These are phyloP conservation scores for Stenoptilia bipunctidactyla DNA, from an alignment of 2,888 invertebrate species.

Conservation along the genomic window DNA sequence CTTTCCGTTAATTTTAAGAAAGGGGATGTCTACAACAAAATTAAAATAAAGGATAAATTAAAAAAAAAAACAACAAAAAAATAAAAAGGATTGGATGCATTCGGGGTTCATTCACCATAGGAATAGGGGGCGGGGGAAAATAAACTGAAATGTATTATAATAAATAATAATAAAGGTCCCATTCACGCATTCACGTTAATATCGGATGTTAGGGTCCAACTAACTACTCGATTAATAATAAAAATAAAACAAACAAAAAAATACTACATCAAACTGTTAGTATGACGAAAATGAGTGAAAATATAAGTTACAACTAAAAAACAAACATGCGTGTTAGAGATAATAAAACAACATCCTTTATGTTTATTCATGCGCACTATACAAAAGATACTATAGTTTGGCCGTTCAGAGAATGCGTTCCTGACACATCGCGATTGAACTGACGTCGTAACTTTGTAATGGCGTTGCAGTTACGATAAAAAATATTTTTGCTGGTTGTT, in stretches of 20 bases:
- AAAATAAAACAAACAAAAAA: constrained; percentile 10
- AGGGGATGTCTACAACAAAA: background rate
- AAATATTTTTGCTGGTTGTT: too few relatives aligned
- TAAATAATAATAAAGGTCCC: constrained; percentile 41
- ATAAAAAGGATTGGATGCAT: constrained; percentile 26
- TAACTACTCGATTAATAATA: constrained; percentile 14
- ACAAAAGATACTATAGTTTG: too few relatives aligned
- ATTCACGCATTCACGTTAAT: constrained; percentile 39
- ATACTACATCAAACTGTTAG: constrained; percentile 2
- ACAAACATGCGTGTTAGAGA: constrained; percentile 3
- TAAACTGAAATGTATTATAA: constrained; percentile 70
- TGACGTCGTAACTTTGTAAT: too few relatives aligned
- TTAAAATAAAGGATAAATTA: background rate
- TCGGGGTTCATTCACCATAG: constrained; percentile 42
- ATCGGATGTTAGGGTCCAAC: constrained; percentile 20
- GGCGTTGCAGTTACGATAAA: too few relatives aligned
- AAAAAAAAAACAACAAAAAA: constrained; percentile 12
- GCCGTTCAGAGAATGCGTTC: too few relatives aligned
- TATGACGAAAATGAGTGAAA: constrained; percentile 16
- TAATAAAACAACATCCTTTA: constrained; percentile 4
- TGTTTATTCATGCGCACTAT: too few relatives aligned
- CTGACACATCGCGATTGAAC: too few relatives aligned
- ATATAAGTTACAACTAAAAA: constrained; percentile 10
- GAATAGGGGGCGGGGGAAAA: constrained; percentile 42
- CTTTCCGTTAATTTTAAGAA: too few relatives aligned